Conservation (phyloP, 2,797 vertebrate genomes). For the Oryzias sinensis region DNA sequence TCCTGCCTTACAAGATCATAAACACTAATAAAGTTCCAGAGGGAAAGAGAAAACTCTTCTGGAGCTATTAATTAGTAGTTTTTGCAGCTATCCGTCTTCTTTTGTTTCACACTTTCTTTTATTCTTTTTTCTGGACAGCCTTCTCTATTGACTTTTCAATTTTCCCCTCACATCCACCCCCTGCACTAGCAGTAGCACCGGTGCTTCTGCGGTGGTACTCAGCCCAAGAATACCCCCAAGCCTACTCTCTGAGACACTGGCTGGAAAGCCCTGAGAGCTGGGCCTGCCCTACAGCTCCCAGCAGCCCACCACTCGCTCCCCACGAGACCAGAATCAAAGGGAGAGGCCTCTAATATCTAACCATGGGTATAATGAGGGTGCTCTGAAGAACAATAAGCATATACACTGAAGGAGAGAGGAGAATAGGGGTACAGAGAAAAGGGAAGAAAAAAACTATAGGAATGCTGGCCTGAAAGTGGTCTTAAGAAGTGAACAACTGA, state of each 20-base stretch:
- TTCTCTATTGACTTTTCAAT: constrained; percentile 81
- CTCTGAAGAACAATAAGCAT: constrained; percentile 75
- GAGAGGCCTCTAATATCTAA: constrained; percentile 76
- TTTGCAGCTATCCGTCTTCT: constrained; percentile 71
- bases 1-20: constrained; percentile 50
- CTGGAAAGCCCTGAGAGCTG: constrained; percentile 67
- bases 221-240: constrained; percentile 68
- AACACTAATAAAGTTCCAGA: constrained; percentile 59
- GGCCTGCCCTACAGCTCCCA: constrained; percentile 65
- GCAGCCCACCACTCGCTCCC: constrained; percentile 64
- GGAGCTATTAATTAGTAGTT: constrained; percentile 73
- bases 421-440: constrained; percentile 60
- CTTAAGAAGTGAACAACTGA: constrained; percentile 43
- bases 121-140: constrained; percentile 43
- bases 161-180: constrained; percentile 72
- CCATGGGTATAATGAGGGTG: constrained; percentile 76
- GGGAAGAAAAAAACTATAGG: constrained; percentile 55
- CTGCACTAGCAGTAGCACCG: constrained; percentile 45
- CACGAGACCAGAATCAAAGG: constrained; percentile 75
- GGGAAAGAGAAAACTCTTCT: constrained; percentile 45
- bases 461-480: constrained; percentile 56
- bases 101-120: constrained; percentile 61
- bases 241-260: constrained; percentile 71
- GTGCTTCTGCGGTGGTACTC: constrained; percentile 48
- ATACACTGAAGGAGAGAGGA: constrained; percentile 65